Conservation (phyloP, 2,113 vertebrate species). For the Mobula birostris region DNA sequence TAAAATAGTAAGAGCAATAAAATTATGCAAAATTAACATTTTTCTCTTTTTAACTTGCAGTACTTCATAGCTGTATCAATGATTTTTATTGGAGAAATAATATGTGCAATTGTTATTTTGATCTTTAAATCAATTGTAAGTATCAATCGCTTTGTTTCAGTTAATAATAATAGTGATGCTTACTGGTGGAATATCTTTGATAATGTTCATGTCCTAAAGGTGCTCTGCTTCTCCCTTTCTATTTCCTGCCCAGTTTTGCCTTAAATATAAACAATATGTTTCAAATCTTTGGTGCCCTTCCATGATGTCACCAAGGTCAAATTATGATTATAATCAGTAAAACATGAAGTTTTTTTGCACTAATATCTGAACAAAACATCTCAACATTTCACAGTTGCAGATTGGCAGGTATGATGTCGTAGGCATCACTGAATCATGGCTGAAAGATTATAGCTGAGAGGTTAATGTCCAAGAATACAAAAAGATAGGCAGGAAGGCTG, state of each 20-base stretch:
- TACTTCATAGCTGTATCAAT: background rate
- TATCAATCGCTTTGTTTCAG: background rate
- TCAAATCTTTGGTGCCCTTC: background rate
- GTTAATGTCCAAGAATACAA: too few species aligned
- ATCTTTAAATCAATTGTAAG: conserved; percentile 28
- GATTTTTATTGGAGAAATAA: conserved; percentile 23
- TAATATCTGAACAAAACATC: too few species aligned
- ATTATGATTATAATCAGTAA: too few species aligned
- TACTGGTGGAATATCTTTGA: background rate
- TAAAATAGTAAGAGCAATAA: background rate
- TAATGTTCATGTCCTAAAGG: background rate
- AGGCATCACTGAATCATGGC: too few species aligned
- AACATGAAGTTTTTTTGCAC: too few species aligned
- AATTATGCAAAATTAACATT: background rate
- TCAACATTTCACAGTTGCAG: too few species aligned
- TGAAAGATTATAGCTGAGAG: too few species aligned
- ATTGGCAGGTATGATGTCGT: too few species aligned
- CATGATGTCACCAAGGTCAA: too few species aligned
- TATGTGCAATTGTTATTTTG: background rate
- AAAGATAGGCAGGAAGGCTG: too few species aligned
- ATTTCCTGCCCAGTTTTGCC: background rate
- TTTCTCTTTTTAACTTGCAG: conserved; percentile 12
- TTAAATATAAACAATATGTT: background rate
- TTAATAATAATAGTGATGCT: background rate
- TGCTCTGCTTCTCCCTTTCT: background rate